A percentile compares a stretch with the other conserved stretches of the same genome.
Conservation (phyloP, 1,140 invertebrate genomes). For the Conus betulinus region DNA sequence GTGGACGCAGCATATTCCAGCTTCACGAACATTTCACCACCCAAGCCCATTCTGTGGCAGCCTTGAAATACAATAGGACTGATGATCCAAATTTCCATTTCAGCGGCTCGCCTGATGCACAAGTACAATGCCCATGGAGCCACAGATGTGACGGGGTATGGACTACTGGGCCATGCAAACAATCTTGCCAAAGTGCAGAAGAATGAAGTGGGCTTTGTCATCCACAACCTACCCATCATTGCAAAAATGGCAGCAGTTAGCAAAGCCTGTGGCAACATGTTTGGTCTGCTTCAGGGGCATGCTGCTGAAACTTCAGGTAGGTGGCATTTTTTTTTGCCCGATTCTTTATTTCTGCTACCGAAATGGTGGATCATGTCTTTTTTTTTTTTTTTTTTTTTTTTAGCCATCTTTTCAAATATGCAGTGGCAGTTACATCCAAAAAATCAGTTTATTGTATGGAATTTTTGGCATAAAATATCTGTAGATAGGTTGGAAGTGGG, state of each 20-base stretch:
- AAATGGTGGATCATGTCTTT: too few relatives aligned
- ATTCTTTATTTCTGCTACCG: too few relatives aligned
- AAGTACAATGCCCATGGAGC: constrained; percentile 98
- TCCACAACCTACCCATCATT: constrained; percentile 97
- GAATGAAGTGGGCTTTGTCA: constrained; percentile 98
- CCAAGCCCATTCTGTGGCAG: too few relatives aligned
- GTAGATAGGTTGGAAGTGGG: too few relatives aligned
- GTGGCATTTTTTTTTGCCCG: background rate
- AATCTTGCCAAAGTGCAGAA: constrained; percentile 97
- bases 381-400: too few relatives aligned
- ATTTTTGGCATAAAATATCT: too few relatives aligned
- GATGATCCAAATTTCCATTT: constrained; percentile 33
- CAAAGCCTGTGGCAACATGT: constrained; percentile 86
- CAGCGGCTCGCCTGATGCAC: constrained; percentile 95
- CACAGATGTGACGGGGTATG: constrained; percentile 99
- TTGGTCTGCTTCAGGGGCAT: constrained; percentile 89
- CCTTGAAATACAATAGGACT: too few relatives aligned
- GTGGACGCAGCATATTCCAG: too few relatives aligned
- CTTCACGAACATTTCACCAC: too few relatives aligned
- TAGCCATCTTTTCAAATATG: too few relatives aligned
- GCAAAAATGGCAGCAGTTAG: constrained; percentile 97
- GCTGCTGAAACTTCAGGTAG: constrained; percentile 82
- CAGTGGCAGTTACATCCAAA: too few relatives aligned
- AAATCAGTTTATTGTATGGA: too few relatives aligned
- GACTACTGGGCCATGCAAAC: constrained; percentile 96